Base-by-base conservation (phyloP, 2,888 invertebrate genomes). In the Charanyca ferruginea region DNA sequence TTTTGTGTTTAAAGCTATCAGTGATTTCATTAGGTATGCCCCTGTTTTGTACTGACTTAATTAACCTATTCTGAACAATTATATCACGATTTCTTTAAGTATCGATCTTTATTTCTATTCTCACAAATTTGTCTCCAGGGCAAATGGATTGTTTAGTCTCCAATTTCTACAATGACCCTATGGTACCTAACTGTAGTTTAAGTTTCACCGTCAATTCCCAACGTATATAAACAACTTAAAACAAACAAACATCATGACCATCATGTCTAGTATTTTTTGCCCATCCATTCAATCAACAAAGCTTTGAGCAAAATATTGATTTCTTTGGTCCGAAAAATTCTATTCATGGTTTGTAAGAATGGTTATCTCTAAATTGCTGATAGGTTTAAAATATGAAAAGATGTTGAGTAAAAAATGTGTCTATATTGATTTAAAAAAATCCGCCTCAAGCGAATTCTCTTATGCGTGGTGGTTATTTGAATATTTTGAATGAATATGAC, bases 401-500 rank as follows among this genome's bases (percentile, higher is more conserved):
- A 41, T 23, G 35, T 49, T 32, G 32, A 23, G 22, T 48, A 44
- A 66, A 49, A 44, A 54, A 25, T n/a, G 11, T 11, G 47, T 20
- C 1, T 22, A n/a, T 35, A 38, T 35, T 53, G 47, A 22, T 58
- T 20, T 59, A 18, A 58, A 22, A 41, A 60, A 64, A 52, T 53
- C 28, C 38, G 22, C 55, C n/a, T 55, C 13, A 41, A 4, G 22
- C 22, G 1, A 66, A 60, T 61, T 55, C 22, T 51, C 23, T 59
- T 58, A 60, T 20, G 35, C 22, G 4, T 13, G 16, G 51, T 38
- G 51, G 49, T 35, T 35, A 47, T 74, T 69, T 73, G 49, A 65
- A 64, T 73, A 58, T 71, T 77, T 75, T 73, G 49, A 66, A 77
- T 79, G 49, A 79, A 55, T 74, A 53, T 59, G 42, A 53, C 35